Evolutionary conservation across 2,888 invertebrate species (phyloP).

Genomic region (Euphydryas editha): DNA sequence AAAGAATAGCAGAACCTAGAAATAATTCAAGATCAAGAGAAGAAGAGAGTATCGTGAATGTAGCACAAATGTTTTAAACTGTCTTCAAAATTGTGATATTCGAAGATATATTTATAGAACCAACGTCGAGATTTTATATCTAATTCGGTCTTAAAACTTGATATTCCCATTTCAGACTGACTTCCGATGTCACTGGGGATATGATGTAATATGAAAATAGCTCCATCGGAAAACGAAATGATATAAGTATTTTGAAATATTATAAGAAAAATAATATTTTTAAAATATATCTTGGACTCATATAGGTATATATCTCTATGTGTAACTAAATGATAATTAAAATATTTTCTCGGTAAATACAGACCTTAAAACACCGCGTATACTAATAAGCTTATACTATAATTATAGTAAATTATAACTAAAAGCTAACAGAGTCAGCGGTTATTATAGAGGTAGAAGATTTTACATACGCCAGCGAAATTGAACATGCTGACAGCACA

Average conservation of each 20-base stretch:
- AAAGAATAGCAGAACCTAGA: too few relatives aligned
- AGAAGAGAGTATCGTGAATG: too few relatives aligned
- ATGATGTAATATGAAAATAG: slow-evolving; percentile 13
- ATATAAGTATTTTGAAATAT: background rate
- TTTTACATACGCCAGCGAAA: slow-evolving; percentile 15
- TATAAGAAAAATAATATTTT: background rate
- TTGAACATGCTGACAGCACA: slow-evolving; percentile 18
- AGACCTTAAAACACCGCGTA: too few relatives aligned
- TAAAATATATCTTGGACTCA: too few relatives aligned
- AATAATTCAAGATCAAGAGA: too few relatives aligned
- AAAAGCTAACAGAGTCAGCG: slow-evolving; percentile 1
- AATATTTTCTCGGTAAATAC: too few relatives aligned
- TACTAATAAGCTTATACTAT: too few relatives aligned
- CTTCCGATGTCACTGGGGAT: slow-evolving; percentile 23
- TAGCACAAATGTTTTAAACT: background rate
- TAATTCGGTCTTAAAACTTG: slow-evolving; percentile 18
- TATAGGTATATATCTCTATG: too few relatives aligned
- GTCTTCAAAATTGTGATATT: background rate
- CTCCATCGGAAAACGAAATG: background rate
- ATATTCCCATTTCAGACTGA: slow-evolving; percentile 19
- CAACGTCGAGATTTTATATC: slow-evolving; percentile 10
- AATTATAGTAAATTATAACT: too few relatives aligned
- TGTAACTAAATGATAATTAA: too few relatives aligned
- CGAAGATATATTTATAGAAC: slow-evolving; percentile 5
- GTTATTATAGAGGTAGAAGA: slow-evolving; percentile 26